These are phyloP conservation scores for Ploceus nigricollis DNA, from an alignment of 2,113 vertebrate species.

Conservation along the genomic window DNA sequence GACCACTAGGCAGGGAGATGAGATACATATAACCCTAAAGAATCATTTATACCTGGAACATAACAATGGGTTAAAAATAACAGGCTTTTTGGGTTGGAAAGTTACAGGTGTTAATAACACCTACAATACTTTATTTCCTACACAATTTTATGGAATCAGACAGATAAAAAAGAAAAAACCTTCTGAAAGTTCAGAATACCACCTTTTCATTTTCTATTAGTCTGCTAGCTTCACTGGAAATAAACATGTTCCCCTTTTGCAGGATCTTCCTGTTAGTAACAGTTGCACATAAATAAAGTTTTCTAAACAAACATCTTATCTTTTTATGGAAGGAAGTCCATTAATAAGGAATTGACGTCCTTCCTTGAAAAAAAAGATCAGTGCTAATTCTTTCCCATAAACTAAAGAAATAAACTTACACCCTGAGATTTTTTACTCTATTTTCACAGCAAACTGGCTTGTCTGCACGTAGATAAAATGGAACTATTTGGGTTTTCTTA, in stretches of 20 bases:
- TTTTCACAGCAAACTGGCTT: constrained; percentile 52
- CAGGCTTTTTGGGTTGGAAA: not conserved
- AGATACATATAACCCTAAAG: not conserved
- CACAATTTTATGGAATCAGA: not conserved
- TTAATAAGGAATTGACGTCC: constrained; percentile 74
- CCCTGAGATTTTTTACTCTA: constrained; percentile 35
- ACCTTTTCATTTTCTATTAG: constrained; percentile 19
- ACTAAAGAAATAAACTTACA: constrained; percentile 65
- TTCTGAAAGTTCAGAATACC: not conserved
- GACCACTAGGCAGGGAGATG: not conserved
- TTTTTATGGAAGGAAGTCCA: constrained; percentile 75
- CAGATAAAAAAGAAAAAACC: not conserved
- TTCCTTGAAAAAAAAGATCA: constrained; percentile 59
- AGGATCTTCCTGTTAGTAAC: constrained; percentile 70
- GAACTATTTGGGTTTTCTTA: not conserved
- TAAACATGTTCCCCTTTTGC: constrained; percentile 30
- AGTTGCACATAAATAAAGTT: constrained; percentile 68
- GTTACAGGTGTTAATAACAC: not conserved
- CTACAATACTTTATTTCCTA: not conserved
- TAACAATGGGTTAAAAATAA: constrained; percentile 11
- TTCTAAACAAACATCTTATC: constrained; percentile 79
- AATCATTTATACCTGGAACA: not conserved
- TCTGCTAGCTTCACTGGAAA: constrained; percentile 40
- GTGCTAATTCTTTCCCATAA: constrained; percentile 68
- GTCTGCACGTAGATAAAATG: constrained; percentile 27